Percentiles rank a stretch among this genome's conserved stretches.
These are phyloP conservation scores for Sanderia malayensis DNA, from an alignment of 30 jellyfish, hydroid and myxozoan species.

Conservation along the genomic window DNA sequence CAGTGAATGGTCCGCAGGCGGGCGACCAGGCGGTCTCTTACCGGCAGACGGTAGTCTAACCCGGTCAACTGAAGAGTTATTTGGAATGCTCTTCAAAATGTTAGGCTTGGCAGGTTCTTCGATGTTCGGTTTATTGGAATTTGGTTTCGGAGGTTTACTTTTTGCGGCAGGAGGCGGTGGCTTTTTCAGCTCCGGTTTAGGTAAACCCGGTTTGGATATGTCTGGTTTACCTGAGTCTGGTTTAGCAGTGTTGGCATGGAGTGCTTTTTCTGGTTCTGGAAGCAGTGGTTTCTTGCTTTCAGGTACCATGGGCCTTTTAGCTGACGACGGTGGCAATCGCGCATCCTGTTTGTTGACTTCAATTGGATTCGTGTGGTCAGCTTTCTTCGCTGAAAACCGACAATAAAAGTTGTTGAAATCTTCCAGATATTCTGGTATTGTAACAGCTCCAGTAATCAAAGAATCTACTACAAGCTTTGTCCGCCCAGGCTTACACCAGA, in stretches of 20 bases:
- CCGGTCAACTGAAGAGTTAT: neutral
- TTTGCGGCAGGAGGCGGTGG: conserved; percentile 73
- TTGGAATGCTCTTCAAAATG: conserved; percentile 12
- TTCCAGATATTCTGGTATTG: no score
- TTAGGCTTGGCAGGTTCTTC: conserved; percentile 19
- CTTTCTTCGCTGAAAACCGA: conserved; percentile 20
- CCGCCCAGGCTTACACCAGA: no score
- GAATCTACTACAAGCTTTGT: no score
- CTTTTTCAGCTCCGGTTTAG: conserved; percentile 38
- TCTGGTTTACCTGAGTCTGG: conserved; percentile 25
- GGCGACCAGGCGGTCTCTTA: conserved; percentile 40
- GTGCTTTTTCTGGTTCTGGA: conserved; percentile 21
- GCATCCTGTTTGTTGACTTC: conserved; percentile 1
- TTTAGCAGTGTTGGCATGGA: conserved; percentile 10
- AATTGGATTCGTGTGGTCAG: neutral
- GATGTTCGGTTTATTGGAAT: conserved; percentile 11
- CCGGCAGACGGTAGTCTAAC: conserved; percentile 35
- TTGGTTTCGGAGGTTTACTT: conserved; percentile 36
- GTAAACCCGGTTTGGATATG: conserved; percentile 24
- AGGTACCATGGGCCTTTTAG: neutral
- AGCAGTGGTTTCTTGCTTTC: conserved; percentile 3
- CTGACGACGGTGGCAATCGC: neutral
- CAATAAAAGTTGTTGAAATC: no score
- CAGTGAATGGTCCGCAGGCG: conserved; percentile 33
- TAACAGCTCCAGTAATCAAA: no score